Conservation (phyloP, 2,888 invertebrate species). For the Melitaea athalia region DNA sequence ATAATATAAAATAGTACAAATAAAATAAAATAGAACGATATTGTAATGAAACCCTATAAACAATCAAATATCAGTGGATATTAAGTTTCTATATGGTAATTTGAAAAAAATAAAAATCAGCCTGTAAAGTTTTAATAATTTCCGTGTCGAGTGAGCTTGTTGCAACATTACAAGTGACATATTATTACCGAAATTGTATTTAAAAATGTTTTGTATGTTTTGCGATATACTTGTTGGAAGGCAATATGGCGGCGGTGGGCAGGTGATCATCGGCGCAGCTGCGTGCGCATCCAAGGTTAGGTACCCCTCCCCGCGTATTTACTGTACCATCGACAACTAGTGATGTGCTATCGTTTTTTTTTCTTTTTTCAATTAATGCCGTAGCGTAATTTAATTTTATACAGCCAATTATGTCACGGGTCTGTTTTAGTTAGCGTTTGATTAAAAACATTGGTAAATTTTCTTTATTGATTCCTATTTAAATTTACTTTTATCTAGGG, state of each 20-base stretch:
- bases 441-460: slow-evolving; percentile 31
- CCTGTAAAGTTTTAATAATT: neutral
- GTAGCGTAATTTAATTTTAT: slow-evolving; percentile 41
- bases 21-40: neutral
- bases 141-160: neutral
- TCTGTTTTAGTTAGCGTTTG: slow-evolving; percentile 31
- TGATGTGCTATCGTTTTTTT: slow-evolving; percentile 53
- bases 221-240: slow-evolving; percentile 63
- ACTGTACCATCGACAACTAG: slow-evolving; percentile 59
- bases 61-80: no score
- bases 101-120: neutral
- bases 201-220: slow-evolving; percentile 47
- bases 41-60: no score
- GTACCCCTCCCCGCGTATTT: slow-evolving; percentile 62
- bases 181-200: slow-evolving; percentile 37
- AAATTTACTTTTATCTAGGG: no score
- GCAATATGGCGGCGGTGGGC: slow-evolving; percentile 67
- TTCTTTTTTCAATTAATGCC: slow-evolving; percentile 41
- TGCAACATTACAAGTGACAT: slow-evolving; percentile 27
- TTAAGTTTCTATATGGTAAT: no score
- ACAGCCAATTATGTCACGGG: slow-evolving; percentile 40
- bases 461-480: slow-evolving; percentile 26
- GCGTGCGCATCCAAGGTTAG: slow-evolving; percentile 71
- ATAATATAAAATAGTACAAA: neutral
- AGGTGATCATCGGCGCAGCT: slow-evolving; percentile 74